Conservation (phyloP, 1,140 invertebrate species). For the Colletes gigas region DNA sequence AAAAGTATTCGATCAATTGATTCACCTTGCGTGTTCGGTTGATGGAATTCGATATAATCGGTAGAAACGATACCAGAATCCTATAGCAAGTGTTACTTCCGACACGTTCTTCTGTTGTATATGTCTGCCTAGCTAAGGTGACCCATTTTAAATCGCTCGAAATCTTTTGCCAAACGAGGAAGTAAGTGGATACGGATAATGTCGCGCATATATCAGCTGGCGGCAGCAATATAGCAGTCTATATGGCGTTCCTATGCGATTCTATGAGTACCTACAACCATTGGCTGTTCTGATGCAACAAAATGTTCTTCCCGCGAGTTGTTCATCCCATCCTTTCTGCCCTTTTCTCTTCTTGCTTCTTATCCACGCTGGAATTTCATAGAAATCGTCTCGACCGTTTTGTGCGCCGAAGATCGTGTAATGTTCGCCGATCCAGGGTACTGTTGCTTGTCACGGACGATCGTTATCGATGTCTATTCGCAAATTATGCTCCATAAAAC, state of each 20-base stretch:
- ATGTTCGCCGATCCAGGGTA: slow-evolving; percentile 25
- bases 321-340: not conserved
- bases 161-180: slow-evolving; percentile 68
- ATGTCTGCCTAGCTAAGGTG: slow-evolving; percentile 42
- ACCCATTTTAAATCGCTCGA: slow-evolving; percentile 58
- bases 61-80: slow-evolving; percentile 19
- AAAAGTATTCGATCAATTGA: no score
- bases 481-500: not conserved
- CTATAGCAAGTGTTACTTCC: slow-evolving; percentile 27
- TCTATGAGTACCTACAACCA: slow-evolving; percentile 52
- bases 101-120: slow-evolving; percentile 45
- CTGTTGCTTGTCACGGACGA: slow-evolving; percentile 15
- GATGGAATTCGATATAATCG: no score
- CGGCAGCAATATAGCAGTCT: slow-evolving; percentile 69
- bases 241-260: slow-evolving; percentile 61
- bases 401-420: slow-evolving; percentile 17
- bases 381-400: slow-evolving; percentile 26
- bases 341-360: not conserved
- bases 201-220: slow-evolving; percentile 67
- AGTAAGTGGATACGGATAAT: slow-evolving; percentile 70
- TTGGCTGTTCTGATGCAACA: slow-evolving; percentile 44
- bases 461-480: slow-evolving; percentile 18
- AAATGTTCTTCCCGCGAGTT: slow-evolving; percentile 41
- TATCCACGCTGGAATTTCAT: slow-evolving; percentile 27
- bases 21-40: no score